Conservation (phyloP, 1,140 invertebrate species). For the Cyclargus thomasi region DNA sequence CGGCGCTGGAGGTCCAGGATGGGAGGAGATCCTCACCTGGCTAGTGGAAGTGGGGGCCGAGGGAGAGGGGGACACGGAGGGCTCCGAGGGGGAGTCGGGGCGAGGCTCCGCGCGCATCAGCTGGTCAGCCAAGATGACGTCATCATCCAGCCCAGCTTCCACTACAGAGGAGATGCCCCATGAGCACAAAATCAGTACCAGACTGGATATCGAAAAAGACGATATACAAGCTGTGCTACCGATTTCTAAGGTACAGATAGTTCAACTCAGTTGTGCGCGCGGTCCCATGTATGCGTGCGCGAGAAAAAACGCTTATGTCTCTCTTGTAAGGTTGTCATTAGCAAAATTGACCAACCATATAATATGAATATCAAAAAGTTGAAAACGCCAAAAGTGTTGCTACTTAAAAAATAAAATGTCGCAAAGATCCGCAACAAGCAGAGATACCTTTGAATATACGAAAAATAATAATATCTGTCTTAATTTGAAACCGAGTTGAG, state of each 20-base stretch:
- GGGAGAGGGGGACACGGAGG: conserved; percentile 79
- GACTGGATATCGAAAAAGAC: conserved; percentile 94
- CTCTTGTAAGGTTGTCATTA: no score
- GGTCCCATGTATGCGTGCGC: conserved; percentile 9
- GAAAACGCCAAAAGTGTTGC: no score
- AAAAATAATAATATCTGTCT: not conserved
- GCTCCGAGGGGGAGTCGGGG: conserved; percentile 80
- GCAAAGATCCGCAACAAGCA: no score
- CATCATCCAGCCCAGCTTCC: conserved; percentile 45
- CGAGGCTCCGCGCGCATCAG: conserved; percentile 57
- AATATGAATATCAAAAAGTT: no score
- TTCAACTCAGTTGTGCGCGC: no score
- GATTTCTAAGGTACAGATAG: conserved; percentile 93
- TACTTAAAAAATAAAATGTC: no score
- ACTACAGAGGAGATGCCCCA: conserved; percentile 70
- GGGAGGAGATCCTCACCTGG: conserved; percentile 92
- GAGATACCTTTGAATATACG: no score
- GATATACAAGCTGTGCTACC: conserved; percentile 95
- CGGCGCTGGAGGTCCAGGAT: conserved; percentile 78
- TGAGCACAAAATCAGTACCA: conserved; percentile 82
- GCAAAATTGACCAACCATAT: no score
- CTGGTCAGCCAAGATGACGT: conserved; percentile 59
- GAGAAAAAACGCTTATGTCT: not conserved
- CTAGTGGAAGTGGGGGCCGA: conserved; percentile 92
- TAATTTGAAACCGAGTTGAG: not conserved